Conservation (phyloP, 2,888 invertebrate genomes). For the Xestia sexstrigata region DNA sequence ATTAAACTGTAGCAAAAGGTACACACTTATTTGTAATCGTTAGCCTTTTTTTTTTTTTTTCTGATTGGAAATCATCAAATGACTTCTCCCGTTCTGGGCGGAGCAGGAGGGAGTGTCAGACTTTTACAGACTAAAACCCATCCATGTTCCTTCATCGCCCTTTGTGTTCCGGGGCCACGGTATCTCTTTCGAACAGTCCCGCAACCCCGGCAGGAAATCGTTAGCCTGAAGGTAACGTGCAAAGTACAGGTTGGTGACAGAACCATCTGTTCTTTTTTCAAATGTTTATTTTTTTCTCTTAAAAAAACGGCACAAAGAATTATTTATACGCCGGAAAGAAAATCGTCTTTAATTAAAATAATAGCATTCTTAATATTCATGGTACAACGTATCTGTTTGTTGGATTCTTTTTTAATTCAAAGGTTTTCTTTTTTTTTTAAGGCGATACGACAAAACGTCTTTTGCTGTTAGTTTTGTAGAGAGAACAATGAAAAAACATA, state of each 20-base stretch:
- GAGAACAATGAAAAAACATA: neutral
- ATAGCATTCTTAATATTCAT: conserved; percentile 54
- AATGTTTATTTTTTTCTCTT: neutral
- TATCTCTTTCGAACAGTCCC: too few relatives aligned
- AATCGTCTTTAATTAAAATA: conserved; percentile 47
- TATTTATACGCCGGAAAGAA: conserved; percentile 18
- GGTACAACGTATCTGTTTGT: conserved; percentile 10
- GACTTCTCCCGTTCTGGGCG: too few relatives aligned
- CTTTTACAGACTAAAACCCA: too few relatives aligned
- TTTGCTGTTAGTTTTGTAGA: neutral
- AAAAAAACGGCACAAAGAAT: conserved; percentile 22
- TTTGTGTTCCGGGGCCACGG: too few relatives aligned
- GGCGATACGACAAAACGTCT: neutral
- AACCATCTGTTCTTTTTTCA: neutral
- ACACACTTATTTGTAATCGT: too few relatives aligned
- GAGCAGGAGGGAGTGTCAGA: too few relatives aligned
- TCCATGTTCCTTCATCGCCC: too few relatives aligned
- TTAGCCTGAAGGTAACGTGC: too few relatives aligned
- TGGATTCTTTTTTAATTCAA: conserved; percentile 22
- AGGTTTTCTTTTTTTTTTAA: neutral
- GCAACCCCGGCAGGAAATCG: too few relatives aligned
- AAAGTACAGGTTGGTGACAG: neutral
- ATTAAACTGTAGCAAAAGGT: too few relatives aligned
- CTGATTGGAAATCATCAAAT: too few relatives aligned
- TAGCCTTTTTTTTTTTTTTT: too few relatives aligned